Evolutionary conservation across 1,140 invertebrate species (phyloP).

Genomic region (Belonocnema kinseyi): DNA sequence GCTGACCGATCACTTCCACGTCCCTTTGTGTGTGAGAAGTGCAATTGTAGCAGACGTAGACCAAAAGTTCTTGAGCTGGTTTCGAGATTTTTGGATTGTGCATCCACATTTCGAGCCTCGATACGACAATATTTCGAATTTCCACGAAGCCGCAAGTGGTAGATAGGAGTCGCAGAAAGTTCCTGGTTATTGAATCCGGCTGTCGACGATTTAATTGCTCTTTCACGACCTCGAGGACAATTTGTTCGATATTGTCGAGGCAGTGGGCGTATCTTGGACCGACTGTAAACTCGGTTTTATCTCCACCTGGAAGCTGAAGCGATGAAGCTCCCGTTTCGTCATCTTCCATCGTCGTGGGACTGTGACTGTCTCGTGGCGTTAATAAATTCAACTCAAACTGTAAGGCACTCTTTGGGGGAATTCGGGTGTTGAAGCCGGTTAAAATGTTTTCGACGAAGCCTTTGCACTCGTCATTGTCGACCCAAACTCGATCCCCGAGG

Average conservation of each 20-base stretch:
- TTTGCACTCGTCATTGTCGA: slow-evolving; percentile 93
- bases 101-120: slow-evolving; percentile 93
- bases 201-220: slow-evolving; percentile 91
- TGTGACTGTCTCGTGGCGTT: slow-evolving; percentile 73
- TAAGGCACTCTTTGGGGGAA: slow-evolving; percentile 80
- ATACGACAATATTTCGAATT: slow-evolving; percentile 88
- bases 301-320: slow-evolving; percentile 64
- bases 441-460: slow-evolving; percentile 95
- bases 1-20: slow-evolving; percentile 91
- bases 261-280: slow-evolving; percentile 80
- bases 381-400: slow-evolving; percentile 78
- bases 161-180: slow-evolving; percentile 90
- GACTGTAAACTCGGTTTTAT: slow-evolving; percentile 74
- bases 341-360: slow-evolving; percentile 76
- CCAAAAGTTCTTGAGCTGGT: slow-evolving; percentile 94
- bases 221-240: slow-evolving; percentile 90
- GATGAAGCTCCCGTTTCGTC: slow-evolving; percentile 75
- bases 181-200: slow-evolving; percentile 90
- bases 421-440: slow-evolving; percentile 90
- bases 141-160: slow-evolving; percentile 90
- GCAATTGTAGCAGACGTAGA: slow-evolving; percentile 94
- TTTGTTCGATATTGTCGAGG: slow-evolving; percentile 84
- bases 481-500: slow-evolving; percentile 93
- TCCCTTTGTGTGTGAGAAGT: slow-evolving; percentile 86
- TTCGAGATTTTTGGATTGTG: slow-evolving; percentile 96